Percentiles rank a stretch among this genome's conserved stretches.
Conservation (phyloP, 2,888 invertebrate genomes). For the Eudasyphora cyanicolor region DNA sequence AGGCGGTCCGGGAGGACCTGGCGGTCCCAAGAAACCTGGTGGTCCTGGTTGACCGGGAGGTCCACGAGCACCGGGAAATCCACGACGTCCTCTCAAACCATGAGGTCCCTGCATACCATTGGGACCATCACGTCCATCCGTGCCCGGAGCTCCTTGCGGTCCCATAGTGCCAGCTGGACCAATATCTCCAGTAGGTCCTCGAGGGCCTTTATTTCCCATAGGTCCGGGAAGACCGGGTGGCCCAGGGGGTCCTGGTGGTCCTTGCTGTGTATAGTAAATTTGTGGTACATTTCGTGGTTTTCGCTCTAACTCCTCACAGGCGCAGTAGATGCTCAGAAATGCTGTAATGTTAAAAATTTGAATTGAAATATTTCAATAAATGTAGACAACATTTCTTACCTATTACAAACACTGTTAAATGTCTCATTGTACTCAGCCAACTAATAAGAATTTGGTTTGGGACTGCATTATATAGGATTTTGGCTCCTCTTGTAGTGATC, state of each 20-base stretch:
- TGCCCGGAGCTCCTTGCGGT: constrained; percentile 65
- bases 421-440: constrained; percentile 18
- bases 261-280: constrained; percentile 67
- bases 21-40: constrained; percentile 61
- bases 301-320: constrained; percentile 2
- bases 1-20: constrained; percentile 61
- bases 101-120: constrained; percentile 66
- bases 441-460: neutral
- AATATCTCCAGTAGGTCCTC: constrained; percentile 67
- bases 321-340: constrained; percentile 7
- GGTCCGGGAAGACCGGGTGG: constrained; percentile 65
- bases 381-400: neutral
- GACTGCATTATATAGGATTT: constrained; percentile 41
- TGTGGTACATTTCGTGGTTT: constrained; percentile 49
- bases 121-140: constrained; percentile 67
- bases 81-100: constrained; percentile 68
- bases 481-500: neutral
- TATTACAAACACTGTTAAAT: constrained; percentile 13
- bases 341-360: constrained; percentile 1
- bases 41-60: constrained; percentile 63
- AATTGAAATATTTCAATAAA: neutral
- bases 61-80: constrained; percentile 68
- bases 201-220: constrained; percentile 66
- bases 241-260: constrained; percentile 69
- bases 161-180: constrained; percentile 66